A percentile compares a stretch with the other conserved stretches of the same genome.
Evolutionary conservation across 2,888 invertebrate species (phyloP).

Genomic region (Ophion ellenae): DNA sequence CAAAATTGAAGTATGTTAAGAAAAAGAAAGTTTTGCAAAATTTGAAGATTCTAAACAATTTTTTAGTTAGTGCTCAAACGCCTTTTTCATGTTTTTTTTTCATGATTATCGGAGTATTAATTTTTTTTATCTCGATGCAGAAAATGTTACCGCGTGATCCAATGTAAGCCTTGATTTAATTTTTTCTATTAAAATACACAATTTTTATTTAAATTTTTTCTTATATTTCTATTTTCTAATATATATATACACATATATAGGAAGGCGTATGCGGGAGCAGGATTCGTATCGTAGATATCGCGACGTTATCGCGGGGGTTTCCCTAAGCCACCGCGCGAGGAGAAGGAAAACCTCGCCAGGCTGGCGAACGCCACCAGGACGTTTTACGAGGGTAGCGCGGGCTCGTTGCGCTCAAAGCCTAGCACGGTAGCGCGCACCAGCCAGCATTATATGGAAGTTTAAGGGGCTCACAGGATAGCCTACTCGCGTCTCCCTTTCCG

Average conservation of each 20-base stretch:
- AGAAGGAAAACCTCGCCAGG: conserved; percentile 39
- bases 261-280: conserved; percentile 24
- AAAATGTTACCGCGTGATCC: no score
- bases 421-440: conserved; percentile 16
- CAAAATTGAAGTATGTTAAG: no score
- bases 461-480: conserved; percentile 46
- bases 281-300: conserved; percentile 68
- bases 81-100: no score
- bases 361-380: conserved; percentile 54
- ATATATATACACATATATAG: background rate
- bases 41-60: no score
- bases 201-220: no score
- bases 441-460: conserved; percentile 26
- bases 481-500: conserved; percentile 2
- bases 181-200: no score
- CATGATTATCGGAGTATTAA: no score
- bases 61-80: no score
- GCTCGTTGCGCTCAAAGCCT: conserved; percentile 46
- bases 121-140: no score
- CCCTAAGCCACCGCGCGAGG: conserved; percentile 48
- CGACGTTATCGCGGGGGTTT: conserved; percentile 56
- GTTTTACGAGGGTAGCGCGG: conserved; percentile 71
- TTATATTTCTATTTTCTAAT: no score
- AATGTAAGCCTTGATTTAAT: no score
- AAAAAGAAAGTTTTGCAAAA: no score